Evolutionary conservation across 2,888 invertebrate genomes (phyloP), one percentile per base, ranked within the genome.

Genomic region (Lymantria dispar): DNA sequence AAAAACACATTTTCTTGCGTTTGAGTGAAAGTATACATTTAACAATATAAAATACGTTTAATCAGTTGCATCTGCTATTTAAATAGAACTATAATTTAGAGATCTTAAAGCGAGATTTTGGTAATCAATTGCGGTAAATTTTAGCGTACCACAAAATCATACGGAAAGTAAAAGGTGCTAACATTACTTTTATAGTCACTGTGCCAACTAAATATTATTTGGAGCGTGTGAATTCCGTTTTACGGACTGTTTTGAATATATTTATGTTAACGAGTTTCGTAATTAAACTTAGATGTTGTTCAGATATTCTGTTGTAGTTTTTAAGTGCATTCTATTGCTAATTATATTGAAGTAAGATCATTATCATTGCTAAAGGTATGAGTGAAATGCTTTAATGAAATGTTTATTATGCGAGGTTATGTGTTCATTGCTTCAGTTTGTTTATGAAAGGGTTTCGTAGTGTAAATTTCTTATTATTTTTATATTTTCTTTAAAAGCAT

Each of bases 171-270:
- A 79, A 70, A 76, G 72, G 63, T 60, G 62, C 49, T 54, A 58
- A 54, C 57, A 67, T 72, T 53, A 62, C 66, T 64, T 72, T 74
- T 72, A 72, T 76, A 62, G 59, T 56, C 57, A 56, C 54, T 62
- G 65, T 72, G 40, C 46, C 43, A 53, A 49, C 48, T 15, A 14
- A 49, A 46, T 49, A 46, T 33, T 53, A 83, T 85, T 77, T 72
- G 74, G 85, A 85, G 85, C 87, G 85, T 86, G 86, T 64, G 85
- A 85, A 53, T 53, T 77, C 67, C 59, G 58, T 56, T 45, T 52
- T 47, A 56, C 53, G 50, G 54, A 56, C 51, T 62, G 43, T 52
- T 42, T 11, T 53, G 48, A 43, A 48, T 44, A 39, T 36, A 29
- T 52, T 31, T 45, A 40, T 52, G 62, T 43, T 54, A 64, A 64